Evolutionary conservation across 2,113 vertebrate genomes (phyloP).

Genomic region (Dolichallabes microphthalmus): DNA sequence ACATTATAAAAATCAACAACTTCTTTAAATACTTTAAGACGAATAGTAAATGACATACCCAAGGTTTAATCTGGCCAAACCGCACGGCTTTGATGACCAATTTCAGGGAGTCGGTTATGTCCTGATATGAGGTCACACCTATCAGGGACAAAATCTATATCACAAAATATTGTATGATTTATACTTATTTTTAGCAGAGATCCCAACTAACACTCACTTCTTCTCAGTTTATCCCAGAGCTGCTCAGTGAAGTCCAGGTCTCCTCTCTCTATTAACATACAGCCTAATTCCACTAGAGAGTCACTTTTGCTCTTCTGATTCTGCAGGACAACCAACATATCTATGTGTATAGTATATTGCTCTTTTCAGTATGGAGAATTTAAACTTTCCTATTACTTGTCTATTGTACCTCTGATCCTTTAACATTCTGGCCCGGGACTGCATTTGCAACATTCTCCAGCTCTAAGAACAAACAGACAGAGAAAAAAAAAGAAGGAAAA

Average conservation of each 20-base stretch:
- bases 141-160: constrained; percentile 5
- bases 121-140: constrained; percentile 88
- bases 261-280: constrained; percentile 75
- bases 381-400: not conserved
- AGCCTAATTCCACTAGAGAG: constrained; percentile 67
- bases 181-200: not conserved
- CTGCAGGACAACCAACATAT: constrained; percentile 59
- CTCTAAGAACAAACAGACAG: constrained; percentile 67
- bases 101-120: constrained; percentile 81
- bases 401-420: constrained; percentile 72
- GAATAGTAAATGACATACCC: constrained; percentile 70
- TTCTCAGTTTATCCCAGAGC: constrained; percentile 89
- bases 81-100: constrained; percentile 81
- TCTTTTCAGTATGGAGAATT: not conserved
- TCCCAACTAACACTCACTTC: constrained; percentile 73
- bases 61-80: constrained; percentile 83
- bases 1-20: not conserved
- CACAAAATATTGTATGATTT: not conserved
- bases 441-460: constrained; percentile 76
- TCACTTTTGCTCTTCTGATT: constrained; percentile 68
- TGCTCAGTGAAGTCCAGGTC: constrained; percentile 93
- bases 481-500: not conserved
- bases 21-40: not conserved
- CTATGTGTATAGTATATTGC: not conserved
- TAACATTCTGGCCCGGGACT: constrained; percentile 62